Base-by-base conservation (phyloP, 2,797 vertebrate genomes). In the Crax fasciolata region DNA sequence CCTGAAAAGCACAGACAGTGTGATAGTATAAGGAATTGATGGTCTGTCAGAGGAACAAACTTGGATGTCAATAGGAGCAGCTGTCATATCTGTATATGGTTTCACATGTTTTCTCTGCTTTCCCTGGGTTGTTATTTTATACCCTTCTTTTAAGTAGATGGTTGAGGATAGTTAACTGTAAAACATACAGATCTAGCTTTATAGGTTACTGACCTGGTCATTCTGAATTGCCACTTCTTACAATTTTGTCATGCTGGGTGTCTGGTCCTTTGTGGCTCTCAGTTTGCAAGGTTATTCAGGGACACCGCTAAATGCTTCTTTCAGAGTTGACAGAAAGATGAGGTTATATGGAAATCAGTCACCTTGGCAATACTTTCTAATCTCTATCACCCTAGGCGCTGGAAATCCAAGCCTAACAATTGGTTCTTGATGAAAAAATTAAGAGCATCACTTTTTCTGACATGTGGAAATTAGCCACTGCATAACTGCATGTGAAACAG, bases 401-500 rank as follows among this genome's bases (percentile, higher is more conserved):
- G 80, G 73, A 95, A 96, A 95, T 93, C 65, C 87, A 92, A 96
- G 84, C 76, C 89, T 87, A 88, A 94, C 92, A 96, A 96, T 96
- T 96, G 94, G 77, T 92, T 96, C 95, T 77, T 95, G 94, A 96
- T 97, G 94, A 96, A 94, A 95, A 97, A 96, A 96, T 96, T 94
- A 97, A 94, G 94, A 96, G 59, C 80, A 61, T 96, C 94, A 71
- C 85, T 94, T 95, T 81, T 96, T 93, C 89, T 96, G 95, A 79
- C 93, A 63, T 74, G 83, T 94, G 93, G 85, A 96, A 95, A 95
- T 97, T 97, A 97, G 93, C 84, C 71, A 39, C 71, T 90, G 95
- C 87, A 91, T 95, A 94, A 91, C 89, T 97, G 93, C 96, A 95
- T 87, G 91, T 84, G 93, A 91, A 93, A 41, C 74, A 90, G 74